Evolutionary conservation across 2,888 invertebrate genomes (phyloP).

Genomic region (Acleris literana): DNA sequence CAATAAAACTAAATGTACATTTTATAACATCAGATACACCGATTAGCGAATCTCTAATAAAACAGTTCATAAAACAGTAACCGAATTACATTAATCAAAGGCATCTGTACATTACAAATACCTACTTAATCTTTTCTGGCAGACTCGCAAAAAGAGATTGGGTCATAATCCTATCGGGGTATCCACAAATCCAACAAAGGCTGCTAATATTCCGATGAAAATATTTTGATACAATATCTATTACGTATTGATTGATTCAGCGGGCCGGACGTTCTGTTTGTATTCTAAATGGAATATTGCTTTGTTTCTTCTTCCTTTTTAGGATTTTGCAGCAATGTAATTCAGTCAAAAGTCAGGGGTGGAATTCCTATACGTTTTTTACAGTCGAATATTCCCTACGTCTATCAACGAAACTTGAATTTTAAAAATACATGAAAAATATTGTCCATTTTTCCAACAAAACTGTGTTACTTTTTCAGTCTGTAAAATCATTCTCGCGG

Average conservation of each 20-base stretch:
- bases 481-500: too few species aligned
- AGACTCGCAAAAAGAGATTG: slow-evolving; percentile 67
- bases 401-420: slow-evolving; percentile 14
- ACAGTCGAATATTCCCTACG: slow-evolving; percentile 5
- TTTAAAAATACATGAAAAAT: slow-evolving; percentile 5
- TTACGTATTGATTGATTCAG: slow-evolving; percentile 52
- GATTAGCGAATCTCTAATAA: slow-evolving; percentile 22
- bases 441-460: too few species aligned
- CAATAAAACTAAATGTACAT: slow-evolving; percentile 17
- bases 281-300: slow-evolving; percentile 41
- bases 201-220: slow-evolving; percentile 48
- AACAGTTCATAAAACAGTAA: slow-evolving; percentile 18
- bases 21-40: slow-evolving; percentile 6
- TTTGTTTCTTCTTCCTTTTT: slow-evolving; percentile 37
- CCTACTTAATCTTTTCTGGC: slow-evolving; percentile 56
- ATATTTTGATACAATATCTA: slow-evolving; percentile 55
- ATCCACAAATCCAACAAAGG: slow-evolving; percentile 56
- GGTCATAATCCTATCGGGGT: slow-evolving; percentile 64
- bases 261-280: slow-evolving; percentile 46
- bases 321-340: slow-evolving; percentile 33
- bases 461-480: too few species aligned
- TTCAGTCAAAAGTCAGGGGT: slow-evolving; percentile 24
- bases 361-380: slow-evolving; percentile 19
- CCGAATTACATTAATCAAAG: slow-evolving; percentile 33
- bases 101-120: slow-evolving; percentile 31